phyloP scores from a whole-genome alignment of 2,888 invertebrate genomes.

The Acanthosepion pharaonis region DNA sequence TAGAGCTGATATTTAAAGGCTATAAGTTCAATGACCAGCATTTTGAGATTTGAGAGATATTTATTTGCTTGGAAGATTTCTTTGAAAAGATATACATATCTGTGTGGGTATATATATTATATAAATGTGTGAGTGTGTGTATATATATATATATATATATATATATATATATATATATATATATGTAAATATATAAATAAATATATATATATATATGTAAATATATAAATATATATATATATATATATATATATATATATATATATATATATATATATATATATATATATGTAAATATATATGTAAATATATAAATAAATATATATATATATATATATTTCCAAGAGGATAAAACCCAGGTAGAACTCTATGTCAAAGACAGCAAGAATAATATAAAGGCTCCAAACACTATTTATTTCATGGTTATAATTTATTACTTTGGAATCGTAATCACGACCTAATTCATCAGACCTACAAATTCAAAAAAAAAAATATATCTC shows the following conservation, averaged over 20 bases:
- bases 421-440: no score
- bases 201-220: no score
- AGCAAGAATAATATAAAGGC: no score
- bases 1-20: neutral
- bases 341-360: no score
- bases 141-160: neutral
- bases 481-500: no score
- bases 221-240: neutral
- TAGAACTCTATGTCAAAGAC: no score
- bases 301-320: neutral
- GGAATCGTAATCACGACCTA: no score
- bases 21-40: neutral
- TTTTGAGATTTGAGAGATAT: neutral
- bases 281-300: no score
- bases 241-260: no score
- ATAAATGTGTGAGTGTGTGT: neutral
- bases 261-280: neutral
- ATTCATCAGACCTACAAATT: no score
- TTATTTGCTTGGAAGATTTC: neutral
- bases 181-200: neutral
- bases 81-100: neutral
- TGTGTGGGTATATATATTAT: neutral
- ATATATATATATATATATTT: neutral
- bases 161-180: neutral
- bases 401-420: no score